Conservation (phyloP, 2,113 vertebrate genomes). For the Clinocottus analis region DNA sequence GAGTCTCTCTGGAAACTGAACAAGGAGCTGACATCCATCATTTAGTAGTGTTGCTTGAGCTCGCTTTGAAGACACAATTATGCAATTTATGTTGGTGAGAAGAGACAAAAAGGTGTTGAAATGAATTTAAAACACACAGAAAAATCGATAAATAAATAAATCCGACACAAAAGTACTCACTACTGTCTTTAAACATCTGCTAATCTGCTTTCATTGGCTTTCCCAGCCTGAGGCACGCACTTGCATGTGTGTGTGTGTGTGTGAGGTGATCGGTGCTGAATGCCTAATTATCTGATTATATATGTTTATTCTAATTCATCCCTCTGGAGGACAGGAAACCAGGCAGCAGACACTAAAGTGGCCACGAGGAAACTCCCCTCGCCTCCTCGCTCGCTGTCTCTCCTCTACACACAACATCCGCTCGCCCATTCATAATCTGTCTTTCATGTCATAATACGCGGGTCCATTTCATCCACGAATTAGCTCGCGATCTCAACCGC, state of each 20-base stretch:
- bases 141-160: conserved; percentile 6
- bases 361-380: conserved; percentile 63
- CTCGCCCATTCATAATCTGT: conserved; percentile 63
- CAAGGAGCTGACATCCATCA: conserved; percentile 44
- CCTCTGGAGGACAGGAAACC: conserved; percentile 75
- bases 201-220: conserved; percentile 71
- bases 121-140: not conserved
- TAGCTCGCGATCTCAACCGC: conserved; percentile 19
- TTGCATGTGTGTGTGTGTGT: conserved; percentile 46
- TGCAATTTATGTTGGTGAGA: no score
- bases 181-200: conserved; percentile 75
- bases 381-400: conserved; percentile 58
- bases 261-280: conserved; percentile 62
- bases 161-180: conserved; percentile 60
- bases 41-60: conserved; percentile 20
- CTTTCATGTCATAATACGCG: conserved; percentile 68
- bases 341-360: conserved; percentile 67
- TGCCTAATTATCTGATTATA: conserved; percentile 84
- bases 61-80: conserved; percentile 24
- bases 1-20: conserved; percentile 55
- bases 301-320: conserved; percentile 83
- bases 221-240: conserved; percentile 56
- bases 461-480: conserved; percentile 59
- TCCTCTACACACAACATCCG: conserved; percentile 50
- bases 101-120: no score